Conservation (phyloP, 2,888 invertebrate genomes). For the Theretra japonica region DNA sequence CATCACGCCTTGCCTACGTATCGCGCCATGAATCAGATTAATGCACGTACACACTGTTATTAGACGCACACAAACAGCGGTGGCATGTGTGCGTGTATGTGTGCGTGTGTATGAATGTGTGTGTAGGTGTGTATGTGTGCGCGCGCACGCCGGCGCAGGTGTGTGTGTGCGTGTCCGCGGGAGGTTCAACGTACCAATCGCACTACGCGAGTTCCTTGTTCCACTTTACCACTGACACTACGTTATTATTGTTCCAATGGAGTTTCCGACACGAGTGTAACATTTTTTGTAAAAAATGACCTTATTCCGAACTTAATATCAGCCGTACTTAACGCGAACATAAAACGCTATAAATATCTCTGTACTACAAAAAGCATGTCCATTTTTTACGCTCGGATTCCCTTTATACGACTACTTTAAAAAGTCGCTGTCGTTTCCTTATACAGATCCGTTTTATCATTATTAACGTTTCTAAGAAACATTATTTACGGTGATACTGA, state of each 20-base stretch:
- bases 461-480: slow-evolving; percentile 12
- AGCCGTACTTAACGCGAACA: not conserved
- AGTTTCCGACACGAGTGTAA: slow-evolving; percentile 67
- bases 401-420: not conserved
- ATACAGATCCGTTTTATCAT: slow-evolving; percentile 20
- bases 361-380: slow-evolving; percentile 4
- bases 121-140: slow-evolving; percentile 46
- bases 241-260: slow-evolving; percentile 81
- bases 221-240: slow-evolving; percentile 82
- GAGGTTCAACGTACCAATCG: slow-evolving; percentile 83
- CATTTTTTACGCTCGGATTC: slow-evolving; percentile 10
- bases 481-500: slow-evolving; percentile 18
- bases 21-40: slow-evolving; percentile 75
- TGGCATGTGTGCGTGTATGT: slow-evolving; percentile 48
- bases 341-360: slow-evolving; percentile 12
- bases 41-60: slow-evolving; percentile 56
- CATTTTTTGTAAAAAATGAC: slow-evolving; percentile 54
- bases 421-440: slow-evolving; percentile 4
- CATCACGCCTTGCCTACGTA: slow-evolving; percentile 56
- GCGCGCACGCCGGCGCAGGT: slow-evolving; percentile 53
- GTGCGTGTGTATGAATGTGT: slow-evolving; percentile 38
- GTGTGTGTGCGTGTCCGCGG: slow-evolving; percentile 39
- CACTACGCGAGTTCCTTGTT: slow-evolving; percentile 84
- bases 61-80: slow-evolving; percentile 50
- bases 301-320: slow-evolving; percentile 48